Evolutionary conservation across 2,888 invertebrate species (phyloP), one percentile per base, ranked within the genome.

Genomic region (Trypoxylon attenuatum): DNA sequence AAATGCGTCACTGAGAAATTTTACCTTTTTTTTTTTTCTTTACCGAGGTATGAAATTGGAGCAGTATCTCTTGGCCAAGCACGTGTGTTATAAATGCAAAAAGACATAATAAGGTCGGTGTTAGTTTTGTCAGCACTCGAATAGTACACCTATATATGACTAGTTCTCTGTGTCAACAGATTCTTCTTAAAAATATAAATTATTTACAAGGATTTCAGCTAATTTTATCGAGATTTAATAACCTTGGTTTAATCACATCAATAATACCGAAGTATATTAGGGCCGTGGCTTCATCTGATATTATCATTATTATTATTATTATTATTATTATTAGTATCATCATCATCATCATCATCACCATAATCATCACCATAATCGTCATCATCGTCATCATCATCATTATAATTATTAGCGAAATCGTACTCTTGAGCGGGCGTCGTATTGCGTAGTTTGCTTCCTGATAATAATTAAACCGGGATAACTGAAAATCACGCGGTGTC

Each of bases 171-270:
- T 82, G 73, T 82, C 71, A 74, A 84, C 83, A 84, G 83, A 84
- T 82, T 76, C 72, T 77, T 84, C 86, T 86, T 86, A 86, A 86
- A 86, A 86, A 86, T 86, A 86, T 85, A 86, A 84, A 85, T 82
- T 86, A 86, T 86, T 83, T 86, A 86, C 86, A 86, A 82, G 79
- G 82, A 84, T 85, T 82, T 82, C 67, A 73, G 79, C 79, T 81
- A 82, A 79, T 82, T 84, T 82, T 73, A 83, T 79, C 78, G 78
- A 82, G 81, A 78, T 82, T 84, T 82, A 81, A 81, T 76, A 81
- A 83, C 73, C 80, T 82, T 83, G 82, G 72, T 82, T 83, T 75
- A 79, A 84, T 85, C 85, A 85, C 84, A 86, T 84, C 78, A 78
- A 84, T 83, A 84, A 83, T 84, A 83, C 82, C 83, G 80, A 84